Evolutionary conservation across 2,888 invertebrate species (phyloP), one percentile per base, ranked within the genome.

Genomic region (Agriopis aurantiaria): DNA sequence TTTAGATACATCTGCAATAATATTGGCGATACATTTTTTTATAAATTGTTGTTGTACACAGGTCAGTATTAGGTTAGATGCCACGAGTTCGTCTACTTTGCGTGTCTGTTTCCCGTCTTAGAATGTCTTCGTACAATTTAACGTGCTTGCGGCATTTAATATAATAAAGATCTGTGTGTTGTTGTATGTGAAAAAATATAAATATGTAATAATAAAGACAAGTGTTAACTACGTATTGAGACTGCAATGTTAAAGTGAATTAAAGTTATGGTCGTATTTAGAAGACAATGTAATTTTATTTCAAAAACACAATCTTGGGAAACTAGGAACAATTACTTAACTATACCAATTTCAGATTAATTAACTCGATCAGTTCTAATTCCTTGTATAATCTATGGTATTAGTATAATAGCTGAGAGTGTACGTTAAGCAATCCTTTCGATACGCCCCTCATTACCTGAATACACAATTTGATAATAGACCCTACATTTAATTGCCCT

Each of bases 181-280:
- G 33, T 33, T 46, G 12, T 11, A 49, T 60, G 14, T 40, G 58
- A 57, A 53, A 41, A 46, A 56, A n/a, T n/a, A n/a, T n/a, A n/a
- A 40, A 10, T 68, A 57, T 51, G 14, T 12, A n/a, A 45, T 23
- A n/a, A 43, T 9, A 61, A 61, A 58, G n/a, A n/a, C n/a, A n/a
- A n/a, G 41, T 67, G 48, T 67, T 68, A 64, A 62, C 49, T 65
- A 33, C 33, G 33, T 33, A 56, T 69, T 67, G 63, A 72, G 68
- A 72, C 65, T 65, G 68, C 51, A 59, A 71, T 62, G 60, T 70
- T 62, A 14, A 53, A 56, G 46, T 52, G 48, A 53, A 70, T 62
- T 67, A 71, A 68, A 68, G 55, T 51, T 65, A 48, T 64, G 61
- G 53, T 43, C 51, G 63, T 68, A 68, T 49, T 53, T 9, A 5